Percentiles rank a stretch among this genome's conserved stretches.
phyloP scores from a whole-genome alignment of 2,888 invertebrate genomes.

The Tenthredo scrophulariae region DNA sequence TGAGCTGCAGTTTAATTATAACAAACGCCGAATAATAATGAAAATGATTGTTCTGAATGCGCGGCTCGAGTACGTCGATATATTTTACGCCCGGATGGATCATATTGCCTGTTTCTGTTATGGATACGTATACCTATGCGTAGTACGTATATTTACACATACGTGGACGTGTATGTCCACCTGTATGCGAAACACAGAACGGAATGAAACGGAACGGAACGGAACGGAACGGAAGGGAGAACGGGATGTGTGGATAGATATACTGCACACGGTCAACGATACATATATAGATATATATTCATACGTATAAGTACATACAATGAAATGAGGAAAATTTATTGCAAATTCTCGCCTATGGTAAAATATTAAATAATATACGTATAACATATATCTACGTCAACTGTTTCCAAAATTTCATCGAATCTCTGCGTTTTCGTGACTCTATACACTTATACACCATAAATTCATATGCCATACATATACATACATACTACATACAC shows the following conservation, averaged over 20 bases:
- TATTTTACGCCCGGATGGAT: constrained; percentile 72
- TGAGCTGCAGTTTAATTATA: constrained; percentile 23
- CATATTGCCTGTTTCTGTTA: constrained; percentile 64
- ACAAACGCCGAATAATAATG: not conserved
- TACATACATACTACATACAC: no score
- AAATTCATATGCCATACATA: no score
- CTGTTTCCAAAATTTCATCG: not conserved
- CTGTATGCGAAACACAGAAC: not conserved
- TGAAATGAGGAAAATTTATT: constrained; percentile 11
- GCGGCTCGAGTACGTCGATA: constrained; percentile 60
- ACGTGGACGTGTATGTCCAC: not conserved
- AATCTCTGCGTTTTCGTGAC: no score
- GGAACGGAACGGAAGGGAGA: not conserved
- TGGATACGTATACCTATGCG: not conserved
- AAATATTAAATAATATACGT: constrained; percentile 9
- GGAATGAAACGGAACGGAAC: not conserved
- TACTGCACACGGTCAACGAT: not conserved
- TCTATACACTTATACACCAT: no score
- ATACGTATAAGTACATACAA: not conserved
- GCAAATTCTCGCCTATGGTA: not conserved
- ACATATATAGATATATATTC: not conserved
- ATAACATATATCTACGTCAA: not conserved
- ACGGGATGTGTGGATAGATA: constrained; percentile 4
- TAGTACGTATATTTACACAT: not conserved
- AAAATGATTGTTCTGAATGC: constrained; percentile 27